A percentile compares a stretch with the other conserved stretches of the same genome.
Evolutionary conservation across 2,888 invertebrate genomes (phyloP).

Genomic region (Polymixis lichenea): DNA sequence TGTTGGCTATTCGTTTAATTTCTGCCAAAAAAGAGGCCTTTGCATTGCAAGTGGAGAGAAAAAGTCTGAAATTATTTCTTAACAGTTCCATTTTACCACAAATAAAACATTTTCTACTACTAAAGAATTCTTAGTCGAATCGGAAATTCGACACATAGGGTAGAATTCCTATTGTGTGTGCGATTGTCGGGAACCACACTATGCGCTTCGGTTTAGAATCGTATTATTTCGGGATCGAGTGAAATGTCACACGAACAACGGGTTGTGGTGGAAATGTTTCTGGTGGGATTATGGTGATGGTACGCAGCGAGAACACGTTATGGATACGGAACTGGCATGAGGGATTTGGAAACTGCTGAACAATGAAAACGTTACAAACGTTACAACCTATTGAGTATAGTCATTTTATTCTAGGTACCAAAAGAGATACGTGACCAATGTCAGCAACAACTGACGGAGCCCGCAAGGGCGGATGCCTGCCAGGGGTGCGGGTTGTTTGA

Average conservation of each 20-base stretch:
- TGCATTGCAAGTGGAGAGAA: neutral
- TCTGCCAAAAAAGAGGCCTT: neutral
- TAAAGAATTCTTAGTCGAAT: conserved; percentile 34
- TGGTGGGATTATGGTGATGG: conserved; percentile 24
- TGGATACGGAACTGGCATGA: neutral
- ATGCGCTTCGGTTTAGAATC: conserved; percentile 58
- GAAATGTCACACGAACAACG: conserved; percentile 62
- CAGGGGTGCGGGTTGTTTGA: too few relatives aligned
- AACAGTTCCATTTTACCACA: conserved; percentile 9
- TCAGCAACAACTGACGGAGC: too few relatives aligned
- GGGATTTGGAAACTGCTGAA: neutral
- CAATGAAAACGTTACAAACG: neutral
- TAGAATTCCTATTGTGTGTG: conserved; percentile 44
- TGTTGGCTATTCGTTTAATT: neutral
- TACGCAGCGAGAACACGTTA: neutral
- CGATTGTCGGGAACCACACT: conserved; percentile 43
- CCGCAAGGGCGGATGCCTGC: too few relatives aligned
- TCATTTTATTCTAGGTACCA: neutral
- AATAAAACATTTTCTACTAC: conserved; percentile 21
- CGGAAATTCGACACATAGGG: conserved; percentile 38
- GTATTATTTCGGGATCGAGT: conserved; percentile 67
- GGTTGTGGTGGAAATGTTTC: conserved; percentile 31
- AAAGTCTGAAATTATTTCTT: neutral
- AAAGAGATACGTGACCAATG: too few relatives aligned
- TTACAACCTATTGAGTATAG: neutral